Evolutionary conservation across 2,797 vertebrate species (phyloP).

Genomic region (Tinamus major): DNA sequence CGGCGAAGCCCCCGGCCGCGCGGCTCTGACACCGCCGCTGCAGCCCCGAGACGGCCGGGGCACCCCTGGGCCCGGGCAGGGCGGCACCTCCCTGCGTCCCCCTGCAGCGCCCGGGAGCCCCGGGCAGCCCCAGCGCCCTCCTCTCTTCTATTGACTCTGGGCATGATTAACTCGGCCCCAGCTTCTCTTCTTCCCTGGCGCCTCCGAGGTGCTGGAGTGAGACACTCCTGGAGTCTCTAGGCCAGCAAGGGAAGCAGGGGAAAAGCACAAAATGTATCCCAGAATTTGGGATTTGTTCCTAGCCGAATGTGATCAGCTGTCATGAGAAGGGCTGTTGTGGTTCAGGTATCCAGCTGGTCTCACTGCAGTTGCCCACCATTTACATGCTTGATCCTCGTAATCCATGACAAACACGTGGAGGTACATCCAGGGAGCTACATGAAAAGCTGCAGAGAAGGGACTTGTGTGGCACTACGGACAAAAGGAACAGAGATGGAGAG

Average conservation of each 20-base stretch:
- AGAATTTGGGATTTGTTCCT: no score
- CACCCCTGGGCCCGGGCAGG: no score
- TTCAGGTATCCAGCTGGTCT: not conserved
- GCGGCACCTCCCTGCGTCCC: no score
- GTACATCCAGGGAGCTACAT: not conserved
- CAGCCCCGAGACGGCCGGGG: no score
- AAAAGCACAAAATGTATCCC: not conserved
- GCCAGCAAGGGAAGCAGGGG: not conserved
- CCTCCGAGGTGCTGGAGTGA: no score
- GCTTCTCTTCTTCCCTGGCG: no score
- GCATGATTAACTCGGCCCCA: no score
- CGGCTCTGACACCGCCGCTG: no score
- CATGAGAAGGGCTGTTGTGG: slow-evolving; percentile 2
- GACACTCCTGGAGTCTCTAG: not conserved
- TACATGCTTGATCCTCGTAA: not conserved
- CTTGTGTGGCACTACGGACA: not conserved
- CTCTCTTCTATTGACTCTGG: no score
- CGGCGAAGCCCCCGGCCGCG: no score
- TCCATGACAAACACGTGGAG: not conserved
- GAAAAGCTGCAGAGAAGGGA: not conserved
- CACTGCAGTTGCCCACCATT: not conserved
- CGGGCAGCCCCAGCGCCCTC: no score
- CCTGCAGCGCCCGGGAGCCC: no score
- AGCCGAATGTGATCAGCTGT: not conserved
- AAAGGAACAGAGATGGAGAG: not conserved